Conservation (phyloP, 2,888 invertebrate genomes). For the Spodoptera littoralis region DNA sequence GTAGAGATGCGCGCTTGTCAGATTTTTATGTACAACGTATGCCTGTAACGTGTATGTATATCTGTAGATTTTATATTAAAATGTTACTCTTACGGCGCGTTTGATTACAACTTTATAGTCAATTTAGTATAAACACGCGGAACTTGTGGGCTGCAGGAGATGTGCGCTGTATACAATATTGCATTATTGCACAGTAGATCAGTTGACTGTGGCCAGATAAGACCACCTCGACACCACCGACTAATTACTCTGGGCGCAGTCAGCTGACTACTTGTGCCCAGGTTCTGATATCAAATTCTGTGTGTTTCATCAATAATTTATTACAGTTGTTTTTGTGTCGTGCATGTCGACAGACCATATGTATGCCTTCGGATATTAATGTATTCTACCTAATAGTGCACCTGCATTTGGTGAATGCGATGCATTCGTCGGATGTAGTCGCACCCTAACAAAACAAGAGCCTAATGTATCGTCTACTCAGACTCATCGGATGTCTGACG, state of each 20-base stretch:
- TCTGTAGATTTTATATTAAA: conserved; percentile 55
- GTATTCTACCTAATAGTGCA: no score
- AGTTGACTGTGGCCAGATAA: conserved; percentile 34
- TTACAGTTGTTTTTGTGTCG: conserved; percentile 18
- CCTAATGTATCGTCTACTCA: conserved; percentile 7
- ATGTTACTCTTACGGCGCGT: conserved; percentile 41
- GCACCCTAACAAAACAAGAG: background rate
- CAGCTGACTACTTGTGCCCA: conserved; percentile 20
- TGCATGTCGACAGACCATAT: conserved; percentile 17
- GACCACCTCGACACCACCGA: conserved; percentile 35
- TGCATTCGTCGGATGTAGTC: no score
- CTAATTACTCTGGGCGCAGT: conserved; percentile 31
- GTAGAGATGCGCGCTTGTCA: conserved; percentile 48
- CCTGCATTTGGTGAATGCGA: no score
- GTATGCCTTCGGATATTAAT: background rate
- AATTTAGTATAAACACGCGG: conserved; percentile 31
- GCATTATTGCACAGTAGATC: conserved; percentile 17
- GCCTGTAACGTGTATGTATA: conserved; percentile 51
- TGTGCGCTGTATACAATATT: conserved; percentile 15
- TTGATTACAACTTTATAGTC: conserved; percentile 38
- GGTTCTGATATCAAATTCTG: conserved; percentile 13
- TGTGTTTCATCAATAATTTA: conserved; percentile 25
- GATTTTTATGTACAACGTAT: conserved; percentile 40
- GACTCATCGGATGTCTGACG: conserved; percentile 24
- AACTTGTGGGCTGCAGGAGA: conserved; percentile 2